Conservation (phyloP, 2,888 invertebrate genomes). For the Gortyna flavago region DNA sequence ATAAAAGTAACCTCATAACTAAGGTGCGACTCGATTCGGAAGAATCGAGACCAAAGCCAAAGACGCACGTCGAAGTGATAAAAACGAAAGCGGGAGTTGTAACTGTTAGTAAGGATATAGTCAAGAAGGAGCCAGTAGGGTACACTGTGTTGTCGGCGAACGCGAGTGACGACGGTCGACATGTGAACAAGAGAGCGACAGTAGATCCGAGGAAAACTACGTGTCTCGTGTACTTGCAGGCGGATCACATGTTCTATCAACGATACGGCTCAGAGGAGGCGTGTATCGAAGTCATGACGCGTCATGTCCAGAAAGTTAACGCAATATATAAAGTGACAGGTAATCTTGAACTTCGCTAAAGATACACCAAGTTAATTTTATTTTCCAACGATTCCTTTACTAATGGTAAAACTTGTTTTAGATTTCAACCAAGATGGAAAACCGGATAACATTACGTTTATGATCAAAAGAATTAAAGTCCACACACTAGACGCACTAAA, state of each 20-base stretch:
- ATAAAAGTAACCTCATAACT: conserved; percentile 89
- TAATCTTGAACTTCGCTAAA: conserved; percentile 77
- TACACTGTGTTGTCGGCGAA: conserved; percentile 86
- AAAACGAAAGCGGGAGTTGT: conserved; percentile 92
- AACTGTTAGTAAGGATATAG: conserved; percentile 91
- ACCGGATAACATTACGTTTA: conserved; percentile 97
- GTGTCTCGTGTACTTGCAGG: conserved; percentile 98
- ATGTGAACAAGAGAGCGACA: conserved; percentile 92
- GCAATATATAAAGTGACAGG: conserved; percentile 96
- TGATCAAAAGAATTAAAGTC: conserved; percentile 98
- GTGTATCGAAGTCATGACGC: conserved; percentile 98
- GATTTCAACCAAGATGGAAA: conserved; percentile 98
- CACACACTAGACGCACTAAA: conserved; percentile 96
- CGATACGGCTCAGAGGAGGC: conserved; percentile 98
- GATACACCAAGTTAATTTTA: conserved; percentile 12
- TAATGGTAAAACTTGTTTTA: conserved; percentile 79
- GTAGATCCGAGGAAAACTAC: conserved; percentile 97
- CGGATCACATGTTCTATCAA: conserved; percentile 98
- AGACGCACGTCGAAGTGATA: conserved; percentile 92
- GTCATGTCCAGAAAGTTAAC: conserved; percentile 98
- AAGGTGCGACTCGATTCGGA: conserved; percentile 88
- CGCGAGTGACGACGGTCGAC: conserved; percentile 89
- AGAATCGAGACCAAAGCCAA: conserved; percentile 91
- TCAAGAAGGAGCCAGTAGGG: conserved; percentile 90
- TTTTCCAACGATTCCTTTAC: conserved; percentile 26